Evolutionary conservation across 2,888 invertebrate genomes (phyloP), one percentile per base, ranked within the genome.

Genomic region (Erpobdella octoculata): DNA sequence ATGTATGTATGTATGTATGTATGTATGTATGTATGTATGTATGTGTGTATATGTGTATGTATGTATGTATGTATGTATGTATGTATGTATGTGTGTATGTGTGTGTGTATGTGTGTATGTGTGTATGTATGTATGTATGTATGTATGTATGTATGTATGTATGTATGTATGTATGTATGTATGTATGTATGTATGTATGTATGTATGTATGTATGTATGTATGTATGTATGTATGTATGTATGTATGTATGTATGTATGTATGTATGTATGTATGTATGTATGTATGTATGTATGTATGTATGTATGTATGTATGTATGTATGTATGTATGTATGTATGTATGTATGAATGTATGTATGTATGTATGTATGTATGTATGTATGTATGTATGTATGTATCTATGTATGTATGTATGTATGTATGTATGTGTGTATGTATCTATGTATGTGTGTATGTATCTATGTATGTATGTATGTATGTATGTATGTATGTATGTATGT

Each of bases 151-250:
- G 5, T 21, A 8, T 33, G n/a, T 33, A 36, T 25, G n/a, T 35
- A 18, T 28, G 36, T 35, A 12, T 35, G 12, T 35, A 35, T 2
- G 12, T 15, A 61, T 37, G 28, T 28, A 35, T n/a, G 12, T 12
- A 18, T 62, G 25, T 67, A 67, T 38, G 31, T 41, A 25, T 66
- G 37, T 66, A 21, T 61, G 21, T 61, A 61, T 15, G 21, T 12
- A 61, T 67, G 31, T 67, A 67, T 38, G 9, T 38, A 67, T 35
- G 28, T 37, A 62, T 62, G 0, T 66, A 62, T 66, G 9, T 66
- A 3, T 67, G 38, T 66, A 35, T 67, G 33, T 67, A 53, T 67
- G 33, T 67, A 53, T 67, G 18, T 67, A 66, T 58, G 28, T 67
- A 59, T 70, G 33, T 70, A 69, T 35, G 35, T 70, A 70, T 70